These are phyloP conservation scores for Serinus canaria DNA, from an alignment of 2,113 vertebrate species.

Conservation along the genomic window DNA sequence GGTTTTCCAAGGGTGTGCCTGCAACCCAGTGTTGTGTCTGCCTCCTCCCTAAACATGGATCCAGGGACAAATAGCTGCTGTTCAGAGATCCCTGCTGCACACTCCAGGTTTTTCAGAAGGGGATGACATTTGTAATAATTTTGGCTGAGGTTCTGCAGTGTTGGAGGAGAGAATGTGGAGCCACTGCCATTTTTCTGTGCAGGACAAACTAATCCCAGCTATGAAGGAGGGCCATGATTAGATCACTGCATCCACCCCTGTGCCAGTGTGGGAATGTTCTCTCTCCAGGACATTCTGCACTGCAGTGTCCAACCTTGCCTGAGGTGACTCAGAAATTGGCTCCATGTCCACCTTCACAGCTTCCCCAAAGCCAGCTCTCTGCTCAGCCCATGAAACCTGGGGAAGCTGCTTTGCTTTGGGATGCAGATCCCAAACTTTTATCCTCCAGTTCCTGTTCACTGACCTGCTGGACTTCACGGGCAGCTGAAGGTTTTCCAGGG, in stretches of 20 bases:
- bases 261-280: constrained; percentile 6
- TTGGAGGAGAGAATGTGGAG: not conserved
- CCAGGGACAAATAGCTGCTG: not conserved
- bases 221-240: not conserved
- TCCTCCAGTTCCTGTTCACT: not conserved
- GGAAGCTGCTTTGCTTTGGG: not conserved
- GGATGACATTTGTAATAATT: fast-evolving
- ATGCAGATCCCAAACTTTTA: not conserved
- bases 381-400: not conserved
- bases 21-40: not conserved
- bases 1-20: constrained; percentile 34
- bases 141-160: not conserved
- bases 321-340: constrained; percentile 37
- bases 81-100: not conserved
- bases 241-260: not conserved
- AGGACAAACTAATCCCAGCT: not conserved
- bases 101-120: not conserved
- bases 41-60: not conserved
- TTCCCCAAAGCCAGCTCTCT: not conserved
- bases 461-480: fast-evolving
- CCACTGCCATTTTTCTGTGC: not conserved
- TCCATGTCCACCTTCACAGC: not conserved
- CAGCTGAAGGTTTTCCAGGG: not conserved
- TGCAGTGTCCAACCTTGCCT: not conserved
- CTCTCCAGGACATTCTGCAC: not conserved